A percentile compares a stretch with the other conserved stretches of the same genome.
These are phyloP conservation scores for Liasis olivaceus DNA, from an alignment of 2,797 vertebrate genomes.

Conservation along the genomic window DNA sequence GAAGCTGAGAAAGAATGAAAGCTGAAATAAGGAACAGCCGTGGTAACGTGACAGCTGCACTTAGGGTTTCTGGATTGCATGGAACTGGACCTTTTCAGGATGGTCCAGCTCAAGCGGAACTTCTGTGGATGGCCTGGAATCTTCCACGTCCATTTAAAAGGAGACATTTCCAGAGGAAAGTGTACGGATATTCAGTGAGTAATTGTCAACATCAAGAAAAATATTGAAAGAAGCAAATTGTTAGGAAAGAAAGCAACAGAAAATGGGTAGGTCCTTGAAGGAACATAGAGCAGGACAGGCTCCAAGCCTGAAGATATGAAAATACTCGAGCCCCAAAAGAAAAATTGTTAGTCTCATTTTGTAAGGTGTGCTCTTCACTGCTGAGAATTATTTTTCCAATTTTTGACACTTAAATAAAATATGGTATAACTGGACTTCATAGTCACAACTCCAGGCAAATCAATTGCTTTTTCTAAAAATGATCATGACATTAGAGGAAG, in stretches of 20 bases:
- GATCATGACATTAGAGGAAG: constrained; percentile 68
- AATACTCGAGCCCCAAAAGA: constrained; percentile 63
- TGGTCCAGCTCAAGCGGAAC: neutral
- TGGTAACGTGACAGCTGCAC: neutral
- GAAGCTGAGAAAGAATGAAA: neutral
- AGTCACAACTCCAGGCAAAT: constrained; percentile 68
- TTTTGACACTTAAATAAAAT: constrained; percentile 75
- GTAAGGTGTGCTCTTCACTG: constrained; percentile 50
- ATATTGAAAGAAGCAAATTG: constrained; percentile 66
- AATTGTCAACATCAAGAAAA: constrained; percentile 64
- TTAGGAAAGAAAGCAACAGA: constrained; percentile 64
- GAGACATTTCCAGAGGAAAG: constrained; percentile 49
- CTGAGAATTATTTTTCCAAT: constrained; percentile 70
- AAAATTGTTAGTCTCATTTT: constrained; percentile 66
- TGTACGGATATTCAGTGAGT: constrained; percentile 67
- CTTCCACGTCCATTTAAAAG: constrained; percentile 59
- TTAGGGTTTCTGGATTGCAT: neutral
- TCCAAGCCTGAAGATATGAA: constrained; percentile 67
- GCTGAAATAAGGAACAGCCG: neutral
- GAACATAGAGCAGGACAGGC: constrained; percentile 60
- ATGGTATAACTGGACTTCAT: constrained; percentile 71
- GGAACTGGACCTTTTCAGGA: neutral
- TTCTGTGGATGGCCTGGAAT: constrained; percentile 52
- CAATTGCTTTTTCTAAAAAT: constrained; percentile 74
- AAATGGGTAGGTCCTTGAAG: constrained; percentile 70